Conservation (phyloP, 2,888 invertebrate species). For the Andrena dorsata region DNA sequence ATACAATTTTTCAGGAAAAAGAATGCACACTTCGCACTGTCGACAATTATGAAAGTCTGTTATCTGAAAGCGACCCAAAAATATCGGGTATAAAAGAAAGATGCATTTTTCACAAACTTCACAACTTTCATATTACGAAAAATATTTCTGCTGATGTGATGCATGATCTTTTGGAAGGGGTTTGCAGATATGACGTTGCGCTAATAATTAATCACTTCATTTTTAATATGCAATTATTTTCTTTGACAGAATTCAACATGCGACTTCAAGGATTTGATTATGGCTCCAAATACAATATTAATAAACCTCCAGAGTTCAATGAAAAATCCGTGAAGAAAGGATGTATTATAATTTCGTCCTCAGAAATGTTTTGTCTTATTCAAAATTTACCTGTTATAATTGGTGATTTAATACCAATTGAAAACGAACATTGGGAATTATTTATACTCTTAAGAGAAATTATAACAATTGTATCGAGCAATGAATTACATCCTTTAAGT, state of each 20-base stretch:
- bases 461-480: not conserved
- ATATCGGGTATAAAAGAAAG: not conserved
- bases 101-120: not conserved
- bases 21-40: not conserved
- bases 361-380: not conserved
- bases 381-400: not conserved
- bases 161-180: not conserved
- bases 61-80: not conserved
- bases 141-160: not conserved
- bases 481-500: no score
- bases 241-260: not conserved
- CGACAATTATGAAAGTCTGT: not conserved
- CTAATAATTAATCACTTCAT: not conserved
- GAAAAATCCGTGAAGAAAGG: not conserved
- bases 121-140: not conserved
- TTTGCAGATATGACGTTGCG: not conserved
- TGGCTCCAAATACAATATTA: not conserved
- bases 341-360: not conserved
- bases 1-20: not conserved
- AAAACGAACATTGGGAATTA: not conserved
- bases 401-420: not conserved
- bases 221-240: conserved; percentile 1
- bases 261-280: not conserved
- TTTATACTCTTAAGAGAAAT: not conserved
- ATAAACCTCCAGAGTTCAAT: not conserved